Conservation (phyloP, 2,888 invertebrate species). For the Herminia tarsipennalis region DNA sequence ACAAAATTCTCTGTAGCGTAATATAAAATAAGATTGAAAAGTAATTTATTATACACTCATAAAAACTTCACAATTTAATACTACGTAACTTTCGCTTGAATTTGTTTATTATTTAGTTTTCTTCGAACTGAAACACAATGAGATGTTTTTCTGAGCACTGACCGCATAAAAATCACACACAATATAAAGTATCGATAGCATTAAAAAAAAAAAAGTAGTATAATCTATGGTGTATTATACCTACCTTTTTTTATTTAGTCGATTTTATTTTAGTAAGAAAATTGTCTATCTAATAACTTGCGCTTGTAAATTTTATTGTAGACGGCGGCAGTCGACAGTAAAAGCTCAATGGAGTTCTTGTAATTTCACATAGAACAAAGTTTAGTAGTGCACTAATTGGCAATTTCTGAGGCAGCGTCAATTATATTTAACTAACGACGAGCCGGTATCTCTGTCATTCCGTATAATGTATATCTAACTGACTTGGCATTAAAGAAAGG, state of each 20-base stretch:
- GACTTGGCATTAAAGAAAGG: no score
- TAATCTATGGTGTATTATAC: no score
- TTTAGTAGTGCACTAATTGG: conserved; percentile 29
- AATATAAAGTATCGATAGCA: neutral
- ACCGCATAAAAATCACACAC: conserved; percentile 1
- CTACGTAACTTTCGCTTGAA: conserved; percentile 52
- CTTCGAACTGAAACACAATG: no score
- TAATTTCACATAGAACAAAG: no score
- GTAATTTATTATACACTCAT: conserved; percentile 29
- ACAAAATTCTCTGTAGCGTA: conserved; percentile 24
- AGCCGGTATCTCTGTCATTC: conserved; percentile 23
- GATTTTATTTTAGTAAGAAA: no score
- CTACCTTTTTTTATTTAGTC: no score
- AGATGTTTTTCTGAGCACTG: neutral
- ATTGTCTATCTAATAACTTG: no score
- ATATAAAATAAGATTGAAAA: conserved; percentile 32
- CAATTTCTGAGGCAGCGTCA: conserved; percentile 14
- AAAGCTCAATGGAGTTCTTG: no score
- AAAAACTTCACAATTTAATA: conserved; percentile 43
- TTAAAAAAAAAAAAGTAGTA: neutral
- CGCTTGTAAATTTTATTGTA: no score
- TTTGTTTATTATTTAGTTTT: conserved; percentile 19
- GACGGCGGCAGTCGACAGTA: neutral
- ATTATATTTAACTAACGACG: conserved; percentile 20
- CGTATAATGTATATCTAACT: no score